A percentile compares a stretch with the other conserved stretches of the same genome.
phyloP scores from a whole-genome alignment of 2,888 invertebrate species.

The Blera fallax region DNA sequence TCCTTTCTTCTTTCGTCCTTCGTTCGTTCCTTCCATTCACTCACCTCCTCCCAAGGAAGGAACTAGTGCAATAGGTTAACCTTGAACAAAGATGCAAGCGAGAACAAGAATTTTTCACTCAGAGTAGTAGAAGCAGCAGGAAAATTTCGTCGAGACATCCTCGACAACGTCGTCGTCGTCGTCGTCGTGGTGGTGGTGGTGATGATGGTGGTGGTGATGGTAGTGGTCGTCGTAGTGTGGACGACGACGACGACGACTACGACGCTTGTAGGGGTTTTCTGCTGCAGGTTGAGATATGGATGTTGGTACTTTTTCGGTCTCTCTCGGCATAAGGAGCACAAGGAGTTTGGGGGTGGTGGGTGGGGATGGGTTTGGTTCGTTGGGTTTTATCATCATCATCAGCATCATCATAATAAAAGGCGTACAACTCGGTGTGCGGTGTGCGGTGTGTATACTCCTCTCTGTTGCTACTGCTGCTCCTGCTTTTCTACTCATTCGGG shows the following conservation, averaged over 20 bases:
- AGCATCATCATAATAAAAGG: conserved; percentile 70
- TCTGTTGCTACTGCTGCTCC: conserved; percentile 2
- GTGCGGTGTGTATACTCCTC: conserved; percentile 54
- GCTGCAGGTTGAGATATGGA: conserved; percentile 38
- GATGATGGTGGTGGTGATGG: conserved; percentile 42
- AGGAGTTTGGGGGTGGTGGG: conserved; percentile 56
- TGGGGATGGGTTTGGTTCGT: conserved; percentile 33
- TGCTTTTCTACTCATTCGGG: conserved; percentile 65
- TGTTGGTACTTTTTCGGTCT: conserved; percentile 63
- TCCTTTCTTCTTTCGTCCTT: conserved; percentile 70
- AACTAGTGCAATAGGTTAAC: conserved; percentile 73
- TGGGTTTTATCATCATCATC: conserved; percentile 66
- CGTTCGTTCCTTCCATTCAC: conserved; percentile 59
- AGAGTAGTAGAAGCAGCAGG: conserved; percentile 34
- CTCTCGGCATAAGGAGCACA: conserved; percentile 38
- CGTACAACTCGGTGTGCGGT: conserved; percentile 61
- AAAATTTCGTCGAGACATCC: conserved; percentile 71
- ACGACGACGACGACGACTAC: not conserved
- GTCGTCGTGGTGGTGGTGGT: conserved; percentile 29
- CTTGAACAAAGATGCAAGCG: conserved; percentile 73
- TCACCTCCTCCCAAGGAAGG: conserved; percentile 68
- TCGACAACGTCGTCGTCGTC: conserved; percentile 55
- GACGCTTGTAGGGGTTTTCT: conserved; percentile 10
- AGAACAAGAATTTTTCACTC: conserved; percentile 66
- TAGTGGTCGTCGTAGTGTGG: conserved; percentile 36